Evolutionary conservation across 30 jellyfish, hydroid and myxozoan genomes (phyloP), one percentile per base, ranked within the genome.

Genomic region (Turritopsis rubra): DNA sequence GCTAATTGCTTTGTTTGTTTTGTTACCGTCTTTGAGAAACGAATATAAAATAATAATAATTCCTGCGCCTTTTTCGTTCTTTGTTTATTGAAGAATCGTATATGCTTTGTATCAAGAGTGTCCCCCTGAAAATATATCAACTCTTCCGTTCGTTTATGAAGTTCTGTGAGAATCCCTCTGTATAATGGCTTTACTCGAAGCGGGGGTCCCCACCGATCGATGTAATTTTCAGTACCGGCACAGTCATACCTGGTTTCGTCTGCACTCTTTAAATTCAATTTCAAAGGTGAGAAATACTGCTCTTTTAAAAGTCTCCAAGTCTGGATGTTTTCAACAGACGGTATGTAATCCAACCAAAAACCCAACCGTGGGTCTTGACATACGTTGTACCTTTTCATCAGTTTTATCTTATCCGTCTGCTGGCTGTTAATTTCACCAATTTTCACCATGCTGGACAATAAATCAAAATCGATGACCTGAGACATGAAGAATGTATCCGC

Each of bases 201-300:
- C 1, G 97, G 97, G 70, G 97, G 97, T 13, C 95, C 95, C 97
- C 97, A 91, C 18, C 97, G 88, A 82, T 83, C 85, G 17, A 89
- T 72, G 74, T 91, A 91, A 24, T 91, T 87, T 52, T 78, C 53
- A 1, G 96, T 91, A 7, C 96, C 97, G 17, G 95, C 95, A 52
- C 97, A 91, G 84, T 83, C 79, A 52, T 82, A 81, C 71, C 80
- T 88, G 7, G 83, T 81, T 68, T 86, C 90, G 65, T 24, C 79
- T 25, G 80, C 84, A 21, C 82, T 87, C 28, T 60, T 70, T 19
- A 91, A 31, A 9, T 84, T 75, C 19, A 87, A 72, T 24, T 90
- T 89, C 76, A 91, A 91, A 0, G 97, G 96, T 1, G 91, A 82
- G 72, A 91, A 91, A 31, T 73, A 88, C 75, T 91, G 97, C 53